Evolutionary conservation across 2,113 vertebrate species (phyloP), one percentile per base, ranked within the genome.

Genomic region (Bufo bufo): DNA sequence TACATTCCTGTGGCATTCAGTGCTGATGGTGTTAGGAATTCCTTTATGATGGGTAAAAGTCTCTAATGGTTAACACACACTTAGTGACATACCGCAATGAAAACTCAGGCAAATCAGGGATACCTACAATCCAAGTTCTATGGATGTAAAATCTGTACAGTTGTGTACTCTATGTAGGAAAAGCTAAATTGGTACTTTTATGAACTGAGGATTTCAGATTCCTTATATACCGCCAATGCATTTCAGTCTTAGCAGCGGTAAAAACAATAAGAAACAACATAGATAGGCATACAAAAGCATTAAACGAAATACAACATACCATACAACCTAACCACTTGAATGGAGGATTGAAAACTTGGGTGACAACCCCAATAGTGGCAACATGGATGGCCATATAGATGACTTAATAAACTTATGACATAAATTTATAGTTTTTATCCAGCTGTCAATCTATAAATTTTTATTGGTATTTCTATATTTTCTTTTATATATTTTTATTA

Each of bases 1-100:
- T 86, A 86, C 75, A 86, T 86, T 86, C 77, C 58, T 54, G 47
- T 59, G 72, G 59, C 61, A 61, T 52, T 56, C 49, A 66, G 19
- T 43, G 17, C 56, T 77, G 17, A 79, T 86, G 61, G 61, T 33
- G 63, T 65, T 11, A 63, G 61, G 77, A 86, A 86, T 79, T 79
- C 77, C 69, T 54, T 14, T 33, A 63, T 33, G 19, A 19, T 23
- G 69, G 77, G 63, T 86, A 79, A 86, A 43, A 65, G 61, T 66
- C 77, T 54, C 20, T 65, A 79, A 65, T 65, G 77, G 49, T 85
- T 85, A 77, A 23, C 71, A 77, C 45, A 74, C 45, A 84, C 52
- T 71, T 45, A 85, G 63, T 85, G 75, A 85, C 52, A 59, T 52
- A 85, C 4, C 11, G 52, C 69, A 85, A 49, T 43, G 23, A 74